phyloP scores from a whole-genome alignment of 2,888 invertebrate genomes.

The Kryphioiulus occultus region DNA sequence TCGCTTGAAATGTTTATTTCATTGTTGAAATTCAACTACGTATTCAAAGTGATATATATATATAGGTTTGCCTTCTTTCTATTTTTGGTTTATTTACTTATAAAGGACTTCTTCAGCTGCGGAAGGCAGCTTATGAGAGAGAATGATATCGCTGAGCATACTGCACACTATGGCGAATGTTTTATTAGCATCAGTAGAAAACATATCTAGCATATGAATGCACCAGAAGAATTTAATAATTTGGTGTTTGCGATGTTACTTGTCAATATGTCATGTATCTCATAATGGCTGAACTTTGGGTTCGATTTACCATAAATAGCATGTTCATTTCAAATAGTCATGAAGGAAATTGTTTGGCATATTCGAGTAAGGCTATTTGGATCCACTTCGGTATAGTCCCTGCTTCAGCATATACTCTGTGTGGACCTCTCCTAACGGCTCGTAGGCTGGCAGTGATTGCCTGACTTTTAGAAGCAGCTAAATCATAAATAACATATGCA shows the following conservation, averaged over 20 bases:
- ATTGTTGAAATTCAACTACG: conserved; percentile 32
- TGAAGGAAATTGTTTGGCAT: no score
- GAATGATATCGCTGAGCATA: background rate
- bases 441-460: no score
- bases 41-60: conserved; percentile 29
- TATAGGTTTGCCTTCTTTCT: background rate
- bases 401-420: no score
- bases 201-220: background rate
- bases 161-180: conserved; percentile 3
- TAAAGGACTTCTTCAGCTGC: background rate
- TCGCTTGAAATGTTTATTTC: conserved; percentile 26
- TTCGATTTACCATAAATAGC: background rate
- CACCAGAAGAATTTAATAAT: background rate
- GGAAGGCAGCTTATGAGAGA: background rate
- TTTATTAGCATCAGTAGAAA: background rate
- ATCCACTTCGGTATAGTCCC: no score
- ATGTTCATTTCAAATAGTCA: background rate
- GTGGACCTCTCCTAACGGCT: no score
- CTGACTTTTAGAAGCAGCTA: no score
- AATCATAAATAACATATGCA: no score
- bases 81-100: conserved; percentile 26
- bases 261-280: background rate
- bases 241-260: background rate
- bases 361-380: no score
- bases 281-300: background rate